phyloP scores from a whole-genome alignment of 2,113 vertebrate species.

The Edolisoma coerulescens region DNA sequence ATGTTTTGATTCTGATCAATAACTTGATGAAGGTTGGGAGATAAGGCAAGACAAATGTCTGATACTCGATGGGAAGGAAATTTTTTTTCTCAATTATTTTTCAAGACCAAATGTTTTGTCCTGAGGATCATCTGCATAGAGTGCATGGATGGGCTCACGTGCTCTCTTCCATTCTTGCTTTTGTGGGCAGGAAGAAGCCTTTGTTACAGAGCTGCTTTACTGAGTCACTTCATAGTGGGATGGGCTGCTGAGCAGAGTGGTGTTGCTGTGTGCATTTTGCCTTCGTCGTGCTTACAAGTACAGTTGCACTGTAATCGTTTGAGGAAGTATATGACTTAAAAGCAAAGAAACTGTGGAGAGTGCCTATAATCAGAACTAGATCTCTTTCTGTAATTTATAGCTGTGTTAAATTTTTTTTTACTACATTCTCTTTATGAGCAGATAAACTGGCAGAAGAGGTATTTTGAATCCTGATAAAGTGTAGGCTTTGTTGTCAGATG shows the following conservation, averaged over 20 bases:
- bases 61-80: neutral
- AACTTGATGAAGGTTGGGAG: neutral
- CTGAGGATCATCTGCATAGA: neutral
- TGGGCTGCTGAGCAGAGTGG: neutral
- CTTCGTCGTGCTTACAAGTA: neutral
- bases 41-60: neutral
- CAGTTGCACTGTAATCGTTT: neutral
- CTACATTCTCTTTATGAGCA: neutral
- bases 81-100: neutral
- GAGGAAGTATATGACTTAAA: neutral
- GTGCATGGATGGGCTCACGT: neutral
- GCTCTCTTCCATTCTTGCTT: neutral
- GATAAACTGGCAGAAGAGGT: neutral
- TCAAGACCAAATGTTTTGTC: neutral
- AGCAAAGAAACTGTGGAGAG: neutral
- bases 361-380: neutral
- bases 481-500: neutral
- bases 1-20: neutral
- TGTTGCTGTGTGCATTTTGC: neutral
- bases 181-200: neutral
- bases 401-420: neutral
- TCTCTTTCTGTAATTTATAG: neutral
- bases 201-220: constrained; percentile 25
- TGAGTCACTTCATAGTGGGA: neutral
- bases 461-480: neutral